Base-by-base conservation (phyloP, 2,888 invertebrate genomes). In the Drosophila niveifrons region DNA sequence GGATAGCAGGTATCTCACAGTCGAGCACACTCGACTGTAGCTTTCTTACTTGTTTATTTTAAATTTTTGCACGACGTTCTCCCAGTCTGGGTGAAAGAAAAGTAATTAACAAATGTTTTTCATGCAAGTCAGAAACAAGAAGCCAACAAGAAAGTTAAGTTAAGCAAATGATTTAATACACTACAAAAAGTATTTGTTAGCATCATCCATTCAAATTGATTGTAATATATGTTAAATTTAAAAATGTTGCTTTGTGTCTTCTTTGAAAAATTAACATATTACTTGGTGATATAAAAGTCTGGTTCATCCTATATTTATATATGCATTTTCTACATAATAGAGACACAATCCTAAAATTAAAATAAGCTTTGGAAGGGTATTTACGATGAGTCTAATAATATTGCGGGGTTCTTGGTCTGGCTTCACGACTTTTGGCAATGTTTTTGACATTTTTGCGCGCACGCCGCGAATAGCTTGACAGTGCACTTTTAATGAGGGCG, bases 41-140 rank as follows among this genome's bases (percentile, higher is more conserved):
- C n/a, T n/a, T n/a, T n/a, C 6, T 23, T 23, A 23, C 23, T 23
- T 23, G 23, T 43, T 31, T 8, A 29, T 43, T 41, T n/a, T 29
- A 29, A 18, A n/a, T 4, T 43, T 9, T 17, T 29, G 23, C 1
- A 10, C n/a, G 50, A 3, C 6, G 28, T 29, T 39, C 34, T 39
- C 34, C 9, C 41, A 8, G 39, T 13, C 13, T 41, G 9, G 2
- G n/a, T 10, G 31, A 29, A 8, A 36, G 34, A 83, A 88, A 86
- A 79, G 81, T 87, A 89, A 87, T 86, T 86, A 85, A 75, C 68
- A 81, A 83, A 86, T 81, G 66, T 68, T 86, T 69, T 75, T 52
- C 62, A 58, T 44, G 61, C 61, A 63, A 74, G 55, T 68, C 63
- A 57, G 68, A 80, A 70, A 55, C 66, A 84, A 63, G 68, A 56